These are phyloP conservation scores for Mus minutoides DNA, from an alignment of 2,797 vertebrate genomes.

Conservation along the genomic window DNA sequence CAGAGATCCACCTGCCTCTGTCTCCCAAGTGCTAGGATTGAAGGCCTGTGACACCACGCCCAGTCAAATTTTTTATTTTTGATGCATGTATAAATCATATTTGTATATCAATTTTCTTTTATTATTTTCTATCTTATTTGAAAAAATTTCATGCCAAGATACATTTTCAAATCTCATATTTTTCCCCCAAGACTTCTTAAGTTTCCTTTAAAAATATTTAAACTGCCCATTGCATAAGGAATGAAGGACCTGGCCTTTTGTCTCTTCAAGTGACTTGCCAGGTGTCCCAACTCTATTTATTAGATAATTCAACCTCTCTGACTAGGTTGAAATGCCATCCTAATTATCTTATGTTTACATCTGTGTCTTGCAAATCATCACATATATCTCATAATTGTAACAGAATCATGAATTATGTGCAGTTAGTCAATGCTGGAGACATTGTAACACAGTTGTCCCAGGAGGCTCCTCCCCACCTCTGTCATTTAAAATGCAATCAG, in stretches of 20 bases:
- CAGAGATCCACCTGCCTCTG: not conserved
- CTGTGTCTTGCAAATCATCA: not conserved
- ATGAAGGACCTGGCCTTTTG: not conserved
- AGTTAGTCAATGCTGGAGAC: not conserved
- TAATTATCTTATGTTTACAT: constrained; percentile 36
- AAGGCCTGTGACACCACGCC: not conserved
- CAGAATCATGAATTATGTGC: not conserved
- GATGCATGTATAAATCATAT: not conserved
- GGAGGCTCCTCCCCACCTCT: not conserved
- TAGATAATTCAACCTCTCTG: not conserved
- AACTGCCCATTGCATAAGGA: not conserved
- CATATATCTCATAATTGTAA: not conserved
- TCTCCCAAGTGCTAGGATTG: not conserved
- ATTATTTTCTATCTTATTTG: constrained; percentile 42
- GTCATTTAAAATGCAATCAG: constrained; percentile 23
- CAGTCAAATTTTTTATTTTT: not conserved
- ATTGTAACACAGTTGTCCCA: not conserved
- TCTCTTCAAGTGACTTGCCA: not conserved
- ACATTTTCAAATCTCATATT: constrained; percentile 4
- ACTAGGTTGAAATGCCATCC: not conserved
- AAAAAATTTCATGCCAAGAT: constrained; percentile 32
- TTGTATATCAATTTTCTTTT: not conserved
- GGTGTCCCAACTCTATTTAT: not conserved
- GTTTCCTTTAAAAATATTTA: constrained; percentile 28
- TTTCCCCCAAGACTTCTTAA: not conserved